These are phyloP conservation scores for Gallirallus australis DNA, from an alignment of 2,797 vertebrate species.

Conservation along the genomic window DNA sequence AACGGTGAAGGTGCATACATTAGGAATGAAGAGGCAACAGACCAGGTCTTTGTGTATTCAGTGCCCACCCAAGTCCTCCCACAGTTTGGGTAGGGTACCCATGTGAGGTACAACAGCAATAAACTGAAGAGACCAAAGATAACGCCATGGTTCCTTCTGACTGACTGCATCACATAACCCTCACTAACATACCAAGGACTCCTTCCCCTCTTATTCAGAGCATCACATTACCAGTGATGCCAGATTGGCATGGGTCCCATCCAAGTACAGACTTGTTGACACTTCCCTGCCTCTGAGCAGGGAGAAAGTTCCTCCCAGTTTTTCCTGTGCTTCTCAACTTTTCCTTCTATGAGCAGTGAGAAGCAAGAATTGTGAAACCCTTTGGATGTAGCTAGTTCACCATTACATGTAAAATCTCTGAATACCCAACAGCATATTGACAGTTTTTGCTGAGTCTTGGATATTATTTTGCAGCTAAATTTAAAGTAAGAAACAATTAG, in stretches of 20 bases:
- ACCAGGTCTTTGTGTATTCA: neutral
- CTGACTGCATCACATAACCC: neutral
- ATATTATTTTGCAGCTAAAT: slow-evolving; percentile 62
- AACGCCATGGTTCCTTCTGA: neutral
- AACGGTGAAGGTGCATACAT: neutral
- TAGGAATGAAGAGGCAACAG: neutral
- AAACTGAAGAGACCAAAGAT: neutral
- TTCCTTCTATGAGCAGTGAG: neutral
- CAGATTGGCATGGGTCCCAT: neutral
- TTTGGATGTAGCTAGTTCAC: neutral
- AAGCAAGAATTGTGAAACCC: neutral
- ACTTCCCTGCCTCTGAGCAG: neutral
- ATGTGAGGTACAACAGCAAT: neutral
- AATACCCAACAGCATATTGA: neutral
- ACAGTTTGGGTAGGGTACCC: neutral
- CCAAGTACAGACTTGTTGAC: neutral
- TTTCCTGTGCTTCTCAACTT: neutral
- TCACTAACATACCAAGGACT: neutral
- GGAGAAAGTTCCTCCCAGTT: neutral
- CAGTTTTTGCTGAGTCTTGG: neutral
- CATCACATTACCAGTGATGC: neutral
- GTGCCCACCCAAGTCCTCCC: neutral
- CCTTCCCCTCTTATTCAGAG: neutral
- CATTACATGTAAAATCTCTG: slow-evolving; percentile 4
- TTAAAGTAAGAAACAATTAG: slow-evolving; percentile 52